Percentiles rank a stretch among this genome's conserved stretches.
Conservation (phyloP, 1,140 invertebrate species). For the Xylocopa sonorina region DNA sequence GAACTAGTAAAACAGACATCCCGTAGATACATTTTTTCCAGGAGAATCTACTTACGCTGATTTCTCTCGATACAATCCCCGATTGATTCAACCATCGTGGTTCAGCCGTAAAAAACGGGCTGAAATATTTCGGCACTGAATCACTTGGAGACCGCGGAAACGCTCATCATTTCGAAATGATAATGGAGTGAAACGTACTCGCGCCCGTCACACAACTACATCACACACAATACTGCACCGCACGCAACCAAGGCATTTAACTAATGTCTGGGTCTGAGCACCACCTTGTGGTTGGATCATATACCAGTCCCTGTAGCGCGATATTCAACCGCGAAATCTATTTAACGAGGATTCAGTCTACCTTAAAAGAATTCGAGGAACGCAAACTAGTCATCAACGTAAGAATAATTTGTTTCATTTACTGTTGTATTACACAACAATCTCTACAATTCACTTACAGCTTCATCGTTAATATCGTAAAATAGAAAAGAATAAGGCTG, state of each 20-base stretch:
- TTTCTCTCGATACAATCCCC: constrained; percentile 28
- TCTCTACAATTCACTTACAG: neutral
- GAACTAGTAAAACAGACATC: constrained; percentile 25
- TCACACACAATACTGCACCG: constrained; percentile 46
- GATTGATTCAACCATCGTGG: constrained; percentile 53
- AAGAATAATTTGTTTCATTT: neutral
- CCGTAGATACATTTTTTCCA: neutral
- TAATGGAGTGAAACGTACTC: constrained; percentile 35
- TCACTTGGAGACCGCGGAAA: constrained; percentile 63
- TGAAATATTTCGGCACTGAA: constrained; percentile 70
- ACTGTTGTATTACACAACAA: neutral
- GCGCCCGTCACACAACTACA: constrained; percentile 48
- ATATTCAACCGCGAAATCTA: constrained; percentile 20
- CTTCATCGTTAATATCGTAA: neutral
- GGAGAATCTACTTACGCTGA: constrained; percentile 53
- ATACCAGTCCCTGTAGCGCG: constrained; percentile 20
- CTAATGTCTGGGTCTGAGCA: neutral
- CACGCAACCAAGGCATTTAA: constrained; percentile 55
- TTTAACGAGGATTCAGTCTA: neutral
- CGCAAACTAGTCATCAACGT: neutral
- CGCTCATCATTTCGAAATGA: constrained; percentile 47
- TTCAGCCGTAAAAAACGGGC: constrained; percentile 40
- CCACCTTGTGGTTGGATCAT: constrained; percentile 9
- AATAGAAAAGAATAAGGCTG: neutral
- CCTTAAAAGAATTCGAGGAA: neutral